Percentiles rank a stretch among this genome's conserved stretches.
Conservation (phyloP, 2,888 invertebrate genomes). For the Spisula subtruncata region DNA sequence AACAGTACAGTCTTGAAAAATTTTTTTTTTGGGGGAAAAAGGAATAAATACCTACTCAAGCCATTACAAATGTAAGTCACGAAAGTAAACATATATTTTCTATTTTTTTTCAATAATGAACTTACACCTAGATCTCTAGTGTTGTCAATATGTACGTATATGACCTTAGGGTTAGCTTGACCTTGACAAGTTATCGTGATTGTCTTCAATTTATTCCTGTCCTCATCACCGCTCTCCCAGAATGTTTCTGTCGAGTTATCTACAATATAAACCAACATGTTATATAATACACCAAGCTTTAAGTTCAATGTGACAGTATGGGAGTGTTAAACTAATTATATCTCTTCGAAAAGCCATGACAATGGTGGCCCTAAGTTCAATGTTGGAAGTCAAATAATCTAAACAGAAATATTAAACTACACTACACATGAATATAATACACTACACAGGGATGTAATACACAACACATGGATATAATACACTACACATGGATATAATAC, state of each 20-base stretch:
- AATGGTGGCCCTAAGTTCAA: too few species aligned
- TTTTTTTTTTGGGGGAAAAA: too few species aligned
- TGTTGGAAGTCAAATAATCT: too few species aligned
- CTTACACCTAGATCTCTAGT: constrained; percentile 95
- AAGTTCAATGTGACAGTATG: too few species aligned
- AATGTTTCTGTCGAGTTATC: constrained; percentile 99
- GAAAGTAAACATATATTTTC: neutral
- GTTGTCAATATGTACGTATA: constrained; percentile 97
- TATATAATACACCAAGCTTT: neutral
- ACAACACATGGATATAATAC: neutral
- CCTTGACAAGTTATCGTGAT: constrained; percentile 92
- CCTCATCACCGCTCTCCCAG: constrained; percentile 99
- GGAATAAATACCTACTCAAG: neutral
- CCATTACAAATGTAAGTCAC: neutral
- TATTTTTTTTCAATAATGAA: constrained; percentile 44
- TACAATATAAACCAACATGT: constrained; percentile 50
- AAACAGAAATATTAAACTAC: too few species aligned
- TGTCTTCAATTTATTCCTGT: constrained; percentile 95
- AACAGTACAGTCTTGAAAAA: too few species aligned
- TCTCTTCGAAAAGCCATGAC: too few species aligned
- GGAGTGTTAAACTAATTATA: too few species aligned
- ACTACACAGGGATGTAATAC: too few species aligned
- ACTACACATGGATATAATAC: neutral
- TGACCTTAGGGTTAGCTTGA: constrained; percentile 91
- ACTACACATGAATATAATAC: too few species aligned